Conservation (phyloP, 2,113 vertebrate genomes). For the Thunnus maccoyii region DNA sequence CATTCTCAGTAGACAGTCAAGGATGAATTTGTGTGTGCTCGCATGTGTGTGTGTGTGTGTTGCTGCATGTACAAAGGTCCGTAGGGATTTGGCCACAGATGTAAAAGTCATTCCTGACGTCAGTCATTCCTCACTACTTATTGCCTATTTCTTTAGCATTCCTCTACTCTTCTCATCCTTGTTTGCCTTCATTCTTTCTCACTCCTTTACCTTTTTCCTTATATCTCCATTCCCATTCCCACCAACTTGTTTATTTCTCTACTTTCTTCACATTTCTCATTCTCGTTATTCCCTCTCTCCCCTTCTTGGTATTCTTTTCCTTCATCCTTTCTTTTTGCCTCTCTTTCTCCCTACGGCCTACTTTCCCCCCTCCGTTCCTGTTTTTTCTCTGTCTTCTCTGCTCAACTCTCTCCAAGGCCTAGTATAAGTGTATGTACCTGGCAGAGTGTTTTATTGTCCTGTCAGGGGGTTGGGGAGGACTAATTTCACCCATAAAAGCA, state of each 20-base stretch:
- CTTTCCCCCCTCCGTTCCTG: conserved; percentile 20
- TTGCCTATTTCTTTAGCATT: conserved; percentile 24
- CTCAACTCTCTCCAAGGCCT: conserved; percentile 64
- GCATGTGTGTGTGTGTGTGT: conserved; percentile 27
- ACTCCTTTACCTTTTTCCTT: background rate
- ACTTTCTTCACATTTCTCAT: conserved; percentile 11
- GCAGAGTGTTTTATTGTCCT: conserved; percentile 79
- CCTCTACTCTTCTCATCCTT: conserved; percentile 6
- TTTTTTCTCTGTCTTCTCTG: conserved; percentile 44
- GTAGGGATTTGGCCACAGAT: conserved; percentile 75
- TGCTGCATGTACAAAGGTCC: conserved; percentile 44
- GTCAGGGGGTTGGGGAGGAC: conserved; percentile 75
- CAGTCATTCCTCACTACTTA: conserved; percentile 26
- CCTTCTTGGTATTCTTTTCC: conserved; percentile 20
- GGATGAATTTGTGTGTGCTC: conserved; percentile 36
- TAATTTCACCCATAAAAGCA: conserved; percentile 79
- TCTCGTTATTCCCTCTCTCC: conserved; percentile 13
- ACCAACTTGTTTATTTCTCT: conserved; percentile 30
- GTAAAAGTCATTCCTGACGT: conserved; percentile 78
- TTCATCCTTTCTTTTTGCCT: conserved; percentile 12
- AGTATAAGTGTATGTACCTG: conserved; percentile 76
- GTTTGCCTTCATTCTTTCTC: background rate
- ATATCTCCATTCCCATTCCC: conserved; percentile 35
- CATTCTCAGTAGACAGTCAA: conserved; percentile 38
- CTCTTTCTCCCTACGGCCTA: conserved; percentile 16